Percentiles rank a stretch among this genome's conserved stretches.
Evolutionary conservation across 1,140 invertebrate genomes (phyloP).

Genomic region (Trichonephila clavata): DNA sequence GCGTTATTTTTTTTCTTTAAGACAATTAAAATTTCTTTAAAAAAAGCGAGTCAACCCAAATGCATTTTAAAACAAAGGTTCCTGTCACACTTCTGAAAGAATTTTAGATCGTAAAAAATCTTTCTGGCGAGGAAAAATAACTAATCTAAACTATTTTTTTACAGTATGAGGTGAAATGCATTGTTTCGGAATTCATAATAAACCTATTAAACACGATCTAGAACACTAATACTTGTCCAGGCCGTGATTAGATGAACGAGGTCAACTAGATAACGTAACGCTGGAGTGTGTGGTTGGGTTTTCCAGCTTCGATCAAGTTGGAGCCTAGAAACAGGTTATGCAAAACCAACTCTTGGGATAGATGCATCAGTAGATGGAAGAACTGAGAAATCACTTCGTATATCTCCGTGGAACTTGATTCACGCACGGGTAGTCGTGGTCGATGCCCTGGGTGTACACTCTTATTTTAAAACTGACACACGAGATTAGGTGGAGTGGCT

Average conservation of each 20-base stretch:
- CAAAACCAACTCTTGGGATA: not conserved
- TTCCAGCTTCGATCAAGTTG: not conserved
- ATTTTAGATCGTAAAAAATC: too few species aligned
- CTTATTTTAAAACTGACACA: constrained; percentile 1
- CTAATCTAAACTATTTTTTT: not conserved
- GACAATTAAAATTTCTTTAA: too few species aligned
- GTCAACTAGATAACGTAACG: constrained; percentile 34
- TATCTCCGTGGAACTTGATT: not conserved
- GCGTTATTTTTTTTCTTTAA: too few species aligned
- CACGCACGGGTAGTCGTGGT: not conserved
- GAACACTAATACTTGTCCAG: not conserved
- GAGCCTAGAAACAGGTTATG: constrained; percentile 65
- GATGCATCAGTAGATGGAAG: not conserved
- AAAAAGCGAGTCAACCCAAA: too few species aligned
- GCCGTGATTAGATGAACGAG: constrained; percentile 9
- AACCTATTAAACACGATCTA: constrained; percentile 22
- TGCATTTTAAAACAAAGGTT: too few species aligned
- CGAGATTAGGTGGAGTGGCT: not conserved
- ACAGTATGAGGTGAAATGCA: not conserved
- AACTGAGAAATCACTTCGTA: not conserved
- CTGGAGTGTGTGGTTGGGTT: constrained; percentile 24
- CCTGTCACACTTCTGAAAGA: too few species aligned
- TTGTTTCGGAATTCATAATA: not conserved
- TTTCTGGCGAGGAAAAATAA: not conserved
- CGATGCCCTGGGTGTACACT: constrained; percentile 17